phyloP scores from a whole-genome alignment of 1,140 invertebrate species.

The Ostrea edulis region DNA sequence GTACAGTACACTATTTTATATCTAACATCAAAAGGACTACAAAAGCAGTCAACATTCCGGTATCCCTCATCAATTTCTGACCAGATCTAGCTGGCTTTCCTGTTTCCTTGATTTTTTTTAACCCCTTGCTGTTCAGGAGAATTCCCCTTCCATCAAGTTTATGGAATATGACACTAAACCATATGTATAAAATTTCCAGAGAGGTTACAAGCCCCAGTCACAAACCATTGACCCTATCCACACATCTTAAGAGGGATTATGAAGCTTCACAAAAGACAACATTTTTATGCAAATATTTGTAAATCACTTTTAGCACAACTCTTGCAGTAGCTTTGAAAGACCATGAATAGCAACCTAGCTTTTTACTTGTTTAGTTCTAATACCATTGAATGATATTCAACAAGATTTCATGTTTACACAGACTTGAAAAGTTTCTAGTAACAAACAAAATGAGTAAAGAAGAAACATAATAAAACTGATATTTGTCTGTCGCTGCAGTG shows the following conservation, averaged over 20 bases:
- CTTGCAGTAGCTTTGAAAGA: neutral
- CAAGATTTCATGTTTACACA: slow-evolving; percentile 12
- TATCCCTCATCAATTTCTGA: neutral
- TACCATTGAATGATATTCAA: neutral
- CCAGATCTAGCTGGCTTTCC: neutral
- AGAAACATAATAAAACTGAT: neutral
- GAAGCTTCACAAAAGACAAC: neutral
- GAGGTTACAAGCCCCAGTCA: slow-evolving; percentile 2
- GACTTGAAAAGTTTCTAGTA: neutral
- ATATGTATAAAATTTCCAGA: neutral
- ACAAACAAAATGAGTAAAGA: neutral
- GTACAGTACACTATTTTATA: too few species aligned
- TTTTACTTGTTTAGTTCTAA: neutral
- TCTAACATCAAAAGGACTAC: too few species aligned
- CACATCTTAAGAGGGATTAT: neutral
- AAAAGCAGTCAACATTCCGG: neutral
- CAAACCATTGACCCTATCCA: neutral
- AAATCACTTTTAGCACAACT: neutral
- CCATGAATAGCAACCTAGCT: neutral
- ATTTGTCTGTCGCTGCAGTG: neutral
- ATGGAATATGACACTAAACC: slow-evolving; percentile 21
- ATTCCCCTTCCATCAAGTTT: slow-evolving; percentile 10
- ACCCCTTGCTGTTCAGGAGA: neutral
- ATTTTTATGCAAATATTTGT: slow-evolving; percentile 21
- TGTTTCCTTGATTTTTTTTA: neutral